Base-by-base conservation (phyloP, 2,113 vertebrate species). In the Ptyas mucosa region DNA sequence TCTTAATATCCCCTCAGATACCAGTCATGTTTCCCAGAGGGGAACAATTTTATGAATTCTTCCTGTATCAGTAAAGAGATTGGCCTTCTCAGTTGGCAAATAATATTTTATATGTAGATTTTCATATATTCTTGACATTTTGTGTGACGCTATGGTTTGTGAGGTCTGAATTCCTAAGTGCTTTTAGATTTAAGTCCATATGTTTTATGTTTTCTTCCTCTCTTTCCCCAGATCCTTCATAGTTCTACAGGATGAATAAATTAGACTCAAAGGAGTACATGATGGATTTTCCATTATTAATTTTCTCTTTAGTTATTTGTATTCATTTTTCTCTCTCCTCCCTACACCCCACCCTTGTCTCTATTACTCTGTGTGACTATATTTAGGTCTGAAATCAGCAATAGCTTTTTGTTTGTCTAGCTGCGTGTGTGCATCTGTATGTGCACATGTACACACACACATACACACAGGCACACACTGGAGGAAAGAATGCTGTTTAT, bases 221-320 rank as follows among this genome's bases (percentile, higher is more conserved):
- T 89, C 64, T 5, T 15, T 34, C 88, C 39, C 54, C 26, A 26
- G 57, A 61, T 90, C 91, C 43, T 81, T 85, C 86, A 55, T 52
- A 43, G 86, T 92, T 95, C 58, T 90, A 90, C 85, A 93, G 95
- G 87, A 94, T 29, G 92, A 94, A 93, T 94, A 94, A 86, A 96
- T 94, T 91, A 93, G 54, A n/a, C 75, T 85, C 46, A 0, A 0
- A 89, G 52, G 51, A 95, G 57, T 90, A 94, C 0, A 1, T 92
- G 21, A 93, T 64, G 91, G 46, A 24, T 86, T 49, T 94, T 95
- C 92, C 92, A 57, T 96, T 96, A 96, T 95, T 96, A 93, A 95
- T 96, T 94, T 87, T 93, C 85, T 93, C 94, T 94, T 90, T 93
- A 93, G 96, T 96, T 97, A 94, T 96, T 97, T 97, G 96, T 95